These are phyloP conservation scores for Caranx ignobilis DNA, from an alignment of 2,113 vertebrate species.

Conservation along the genomic window DNA sequence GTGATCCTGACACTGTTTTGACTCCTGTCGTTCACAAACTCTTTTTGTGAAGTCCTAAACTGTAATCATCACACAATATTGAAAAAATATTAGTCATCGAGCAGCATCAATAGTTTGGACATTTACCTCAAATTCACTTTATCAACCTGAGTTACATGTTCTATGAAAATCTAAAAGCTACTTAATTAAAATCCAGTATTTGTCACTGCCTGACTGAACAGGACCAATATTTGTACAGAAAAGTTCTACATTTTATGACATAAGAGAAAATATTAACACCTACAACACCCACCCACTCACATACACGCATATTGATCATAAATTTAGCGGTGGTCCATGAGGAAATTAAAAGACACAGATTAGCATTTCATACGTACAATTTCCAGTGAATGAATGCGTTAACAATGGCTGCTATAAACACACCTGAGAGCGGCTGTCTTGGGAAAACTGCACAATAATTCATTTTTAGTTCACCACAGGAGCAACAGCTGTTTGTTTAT, in stretches of 20 bases:
- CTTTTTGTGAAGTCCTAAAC: background rate
- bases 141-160: background rate
- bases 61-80: background rate
- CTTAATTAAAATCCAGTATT: background rate
- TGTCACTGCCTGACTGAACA: background rate
- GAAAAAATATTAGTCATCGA: background rate
- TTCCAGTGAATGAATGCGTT: conserved; percentile 22
- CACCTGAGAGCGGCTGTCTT: background rate
- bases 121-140: background rate
- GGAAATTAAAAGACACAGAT: conserved; percentile 12
- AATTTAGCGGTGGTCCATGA: background rate
- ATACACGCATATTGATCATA: conserved; percentile 15
- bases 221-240: background rate
- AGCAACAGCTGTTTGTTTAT: background rate
- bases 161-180: background rate
- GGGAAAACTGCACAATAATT: conserved; percentile 6
- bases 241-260: background rate
- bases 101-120: background rate
- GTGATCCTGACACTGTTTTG: too few species aligned
- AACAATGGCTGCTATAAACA: background rate
- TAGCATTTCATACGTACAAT: conserved; percentile 9
- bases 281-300: background rate
- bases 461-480: conserved; percentile 1
- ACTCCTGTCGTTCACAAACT: background rate
- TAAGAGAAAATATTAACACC: background rate